Conservation (phyloP, 2,797 vertebrate genomes). For the Aselliscus stoliczkanus region DNA sequence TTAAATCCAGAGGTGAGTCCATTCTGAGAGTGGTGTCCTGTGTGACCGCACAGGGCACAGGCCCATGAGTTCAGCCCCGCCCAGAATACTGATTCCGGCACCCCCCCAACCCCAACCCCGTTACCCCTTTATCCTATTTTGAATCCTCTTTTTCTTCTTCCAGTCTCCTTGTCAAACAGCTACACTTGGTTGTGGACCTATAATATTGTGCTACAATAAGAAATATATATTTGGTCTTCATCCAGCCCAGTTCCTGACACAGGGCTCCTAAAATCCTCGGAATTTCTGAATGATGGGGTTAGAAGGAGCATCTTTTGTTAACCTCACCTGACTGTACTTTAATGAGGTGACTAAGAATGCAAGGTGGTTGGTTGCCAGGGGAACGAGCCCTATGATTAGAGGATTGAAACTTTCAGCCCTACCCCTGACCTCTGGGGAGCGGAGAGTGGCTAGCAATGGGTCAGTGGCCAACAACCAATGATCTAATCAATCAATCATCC, state of each 20-base stretch:
- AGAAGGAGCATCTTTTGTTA: not conserved
- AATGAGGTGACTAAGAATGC: not conserved
- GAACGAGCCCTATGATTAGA: not conserved
- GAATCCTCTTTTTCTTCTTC: not conserved
- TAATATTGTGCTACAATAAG: not conserved
- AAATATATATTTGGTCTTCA: not conserved
- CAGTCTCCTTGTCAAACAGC: not conserved
- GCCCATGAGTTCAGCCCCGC: not conserved
- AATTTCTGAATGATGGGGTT: not conserved
- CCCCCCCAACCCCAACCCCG: too few species aligned
- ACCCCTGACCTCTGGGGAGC: not conserved
- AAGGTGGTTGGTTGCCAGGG: not conserved
- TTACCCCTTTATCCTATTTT: not conserved
- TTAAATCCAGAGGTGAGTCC: not conserved
- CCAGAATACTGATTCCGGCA: not conserved
- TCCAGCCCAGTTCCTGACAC: not conserved
- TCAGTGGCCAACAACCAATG: not conserved
- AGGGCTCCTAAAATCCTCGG: not conserved
- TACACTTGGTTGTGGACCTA: not conserved
- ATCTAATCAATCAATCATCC: too few species aligned
- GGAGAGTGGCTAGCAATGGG: not conserved
- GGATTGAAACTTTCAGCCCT: not conserved
- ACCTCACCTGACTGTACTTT: not conserved
- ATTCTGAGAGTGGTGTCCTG: not conserved
- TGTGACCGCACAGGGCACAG: fast-evolving